Conservation (phyloP, 2,113 vertebrate genomes). For the Phasianus colchicus region DNA sequence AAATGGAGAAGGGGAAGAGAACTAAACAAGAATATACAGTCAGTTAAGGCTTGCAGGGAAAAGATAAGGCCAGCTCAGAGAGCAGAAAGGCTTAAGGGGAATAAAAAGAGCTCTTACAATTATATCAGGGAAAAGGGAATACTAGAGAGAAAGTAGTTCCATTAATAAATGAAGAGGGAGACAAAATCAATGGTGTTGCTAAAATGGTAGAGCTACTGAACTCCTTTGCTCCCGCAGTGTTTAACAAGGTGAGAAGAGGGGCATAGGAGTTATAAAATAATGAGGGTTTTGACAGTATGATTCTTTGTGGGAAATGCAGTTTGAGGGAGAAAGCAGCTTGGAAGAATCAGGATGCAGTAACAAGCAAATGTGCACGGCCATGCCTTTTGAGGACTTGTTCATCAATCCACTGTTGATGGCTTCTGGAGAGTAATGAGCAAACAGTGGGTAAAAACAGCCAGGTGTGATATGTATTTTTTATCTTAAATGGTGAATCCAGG, state of each 20-base stretch:
- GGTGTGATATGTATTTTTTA: not conserved
- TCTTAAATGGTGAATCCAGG: not conserved
- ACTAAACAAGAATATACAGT: constrained; percentile 72
- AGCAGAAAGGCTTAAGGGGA: constrained; percentile 75
- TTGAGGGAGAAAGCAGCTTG: constrained; percentile 17
- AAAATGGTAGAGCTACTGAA: constrained; percentile 78
- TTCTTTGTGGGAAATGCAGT: constrained; percentile 20
- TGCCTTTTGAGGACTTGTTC: accelerated
- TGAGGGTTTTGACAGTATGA: constrained; percentile 55
- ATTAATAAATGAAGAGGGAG: constrained; percentile 81
- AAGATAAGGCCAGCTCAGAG: constrained; percentile 75
- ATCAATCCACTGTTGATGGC: not conserved
- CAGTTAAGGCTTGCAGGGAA: constrained; percentile 72
- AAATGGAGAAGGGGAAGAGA: constrained; percentile 64
- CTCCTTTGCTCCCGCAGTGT: constrained; percentile 64
- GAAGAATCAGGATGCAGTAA: not conserved
- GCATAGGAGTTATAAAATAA: constrained; percentile 77
- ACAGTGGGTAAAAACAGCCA: not conserved
- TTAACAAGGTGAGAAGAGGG: constrained; percentile 70
- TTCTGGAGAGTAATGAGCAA: not conserved
- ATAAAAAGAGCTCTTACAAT: constrained; percentile 75
- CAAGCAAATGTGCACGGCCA: not conserved
- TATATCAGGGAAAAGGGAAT: constrained; percentile 79
- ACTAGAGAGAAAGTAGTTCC: constrained; percentile 75
- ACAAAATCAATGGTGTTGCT: constrained; percentile 79